Conservation (phyloP, 2,113 vertebrate species). For the Dicerorhinus sumatrensis region DNA sequence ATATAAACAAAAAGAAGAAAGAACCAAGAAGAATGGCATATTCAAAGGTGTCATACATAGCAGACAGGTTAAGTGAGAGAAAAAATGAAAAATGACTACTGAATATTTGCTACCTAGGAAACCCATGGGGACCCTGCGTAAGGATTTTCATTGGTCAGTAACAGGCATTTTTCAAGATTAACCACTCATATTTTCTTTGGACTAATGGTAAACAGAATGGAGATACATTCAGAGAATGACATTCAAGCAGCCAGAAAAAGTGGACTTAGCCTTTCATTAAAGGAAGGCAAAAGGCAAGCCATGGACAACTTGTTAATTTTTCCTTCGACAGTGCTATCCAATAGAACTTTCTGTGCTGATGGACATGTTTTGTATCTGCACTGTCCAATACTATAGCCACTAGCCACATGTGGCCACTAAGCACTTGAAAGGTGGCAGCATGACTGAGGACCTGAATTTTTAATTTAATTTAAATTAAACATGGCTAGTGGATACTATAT, state of each 20-base stretch:
- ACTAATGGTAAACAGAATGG: background rate
- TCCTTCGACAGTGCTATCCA: background rate
- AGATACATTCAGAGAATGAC: background rate
- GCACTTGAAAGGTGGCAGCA: background rate
- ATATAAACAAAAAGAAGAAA: background rate
- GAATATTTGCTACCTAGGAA: background rate
- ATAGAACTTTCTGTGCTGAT: background rate
- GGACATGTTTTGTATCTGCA: background rate
- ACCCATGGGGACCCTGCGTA: background rate
- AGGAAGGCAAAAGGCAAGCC: background rate
- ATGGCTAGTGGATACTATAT: background rate
- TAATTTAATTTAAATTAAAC: slow-evolving; percentile 24
- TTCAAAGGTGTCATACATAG: background rate
- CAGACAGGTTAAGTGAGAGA: background rate
- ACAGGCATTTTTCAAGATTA: background rate
- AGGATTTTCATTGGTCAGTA: background rate
- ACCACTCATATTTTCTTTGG: background rate
- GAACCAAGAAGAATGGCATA: background rate
- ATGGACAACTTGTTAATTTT: background rate
- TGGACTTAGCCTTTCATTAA: background rate
- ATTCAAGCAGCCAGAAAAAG: background rate
- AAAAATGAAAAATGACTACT: background rate
- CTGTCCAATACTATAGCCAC: background rate
- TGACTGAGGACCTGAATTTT: background rate
- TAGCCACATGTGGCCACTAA: background rate